Conservation (phyloP, 2,888 invertebrate species). For the Drosophila phalerata region DNA sequence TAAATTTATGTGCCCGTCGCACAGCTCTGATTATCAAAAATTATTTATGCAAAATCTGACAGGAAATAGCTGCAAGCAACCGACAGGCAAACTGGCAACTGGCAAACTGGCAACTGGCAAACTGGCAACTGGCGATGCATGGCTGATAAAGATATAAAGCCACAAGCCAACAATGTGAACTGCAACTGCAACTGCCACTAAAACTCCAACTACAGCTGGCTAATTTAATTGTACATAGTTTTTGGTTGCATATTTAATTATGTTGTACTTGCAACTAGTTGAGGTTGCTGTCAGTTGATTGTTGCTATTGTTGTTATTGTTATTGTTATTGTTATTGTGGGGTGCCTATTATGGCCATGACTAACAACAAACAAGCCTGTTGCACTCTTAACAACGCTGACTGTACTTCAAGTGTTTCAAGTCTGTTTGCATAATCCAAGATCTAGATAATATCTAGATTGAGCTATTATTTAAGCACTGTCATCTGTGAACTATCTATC, state of each 20-base stretch:
- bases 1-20: constrained; percentile 79
- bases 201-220: constrained; percentile 27
- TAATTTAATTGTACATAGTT: constrained; percentile 77
- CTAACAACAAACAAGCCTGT: constrained; percentile 18
- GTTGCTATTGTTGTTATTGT: constrained; percentile 9
- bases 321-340: constrained; percentile 23
- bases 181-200: constrained; percentile 26
- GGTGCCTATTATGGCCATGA: constrained; percentile 21
- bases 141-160: constrained; percentile 63
- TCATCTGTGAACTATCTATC: constrained; percentile 1
- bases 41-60: constrained; percentile 80
- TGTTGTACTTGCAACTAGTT: constrained; percentile 43
- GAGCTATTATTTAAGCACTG: constrained; percentile 7
- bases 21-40: constrained; percentile 78
- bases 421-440: constrained; percentile 5
- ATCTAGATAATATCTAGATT: constrained; percentile 18
- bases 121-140: constrained; percentile 32
- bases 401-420: constrained; percentile 20
- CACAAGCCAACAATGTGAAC: constrained; percentile 33
- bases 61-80: constrained; percentile 72
- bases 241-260: constrained; percentile 75
- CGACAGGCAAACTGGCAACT: constrained; percentile 43
- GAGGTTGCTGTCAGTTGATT: constrained; percentile 37
- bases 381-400: constrained; percentile 6
- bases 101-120: constrained; percentile 41